Percentiles rank a stretch among this genome's conserved stretches.
These are phyloP conservation scores for Etheostoma spectabile DNA, from an alignment of 2,113 vertebrate genomes.

Conservation along the genomic window DNA sequence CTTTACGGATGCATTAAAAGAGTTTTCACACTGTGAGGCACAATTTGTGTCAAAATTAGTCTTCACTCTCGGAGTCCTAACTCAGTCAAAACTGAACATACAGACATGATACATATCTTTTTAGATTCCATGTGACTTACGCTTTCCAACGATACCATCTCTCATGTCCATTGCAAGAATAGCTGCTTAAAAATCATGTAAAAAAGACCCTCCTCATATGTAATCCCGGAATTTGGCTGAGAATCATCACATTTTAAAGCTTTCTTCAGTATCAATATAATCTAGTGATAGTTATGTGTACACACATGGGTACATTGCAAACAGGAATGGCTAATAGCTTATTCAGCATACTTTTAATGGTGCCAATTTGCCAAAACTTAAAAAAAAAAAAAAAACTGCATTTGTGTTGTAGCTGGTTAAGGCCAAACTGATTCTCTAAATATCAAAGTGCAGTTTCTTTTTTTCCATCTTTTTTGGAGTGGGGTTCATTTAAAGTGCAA, in stretches of 20 bases:
- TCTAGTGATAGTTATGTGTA: too few species aligned
- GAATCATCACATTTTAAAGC: too few species aligned
- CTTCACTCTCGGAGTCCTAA: not conserved
- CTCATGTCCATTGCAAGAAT: too few species aligned
- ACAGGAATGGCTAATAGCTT: not conserved
- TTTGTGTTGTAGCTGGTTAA: not conserved
- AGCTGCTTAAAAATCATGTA: too few species aligned
- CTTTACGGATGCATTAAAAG: not conserved
- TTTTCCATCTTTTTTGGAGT: not conserved
- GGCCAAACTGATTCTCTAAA: not conserved
- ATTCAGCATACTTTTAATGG: not conserved
- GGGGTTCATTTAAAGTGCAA: not conserved
- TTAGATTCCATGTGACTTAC: not conserved
- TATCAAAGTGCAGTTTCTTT: not conserved
- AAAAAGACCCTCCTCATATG: too few species aligned
- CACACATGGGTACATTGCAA: not conserved
- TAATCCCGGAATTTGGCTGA: too few species aligned
- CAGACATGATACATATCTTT: not conserved
- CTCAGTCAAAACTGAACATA: not conserved
- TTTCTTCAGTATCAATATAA: too few species aligned
- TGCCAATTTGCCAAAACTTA: not conserved
- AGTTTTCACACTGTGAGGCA: not conserved
- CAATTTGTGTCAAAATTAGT: not conserved
- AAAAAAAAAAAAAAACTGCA: too few species aligned
- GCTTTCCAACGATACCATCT: not conserved